Conservation (phyloP, 2,888 invertebrate genomes). For the Stenotaenia linearis region DNA sequence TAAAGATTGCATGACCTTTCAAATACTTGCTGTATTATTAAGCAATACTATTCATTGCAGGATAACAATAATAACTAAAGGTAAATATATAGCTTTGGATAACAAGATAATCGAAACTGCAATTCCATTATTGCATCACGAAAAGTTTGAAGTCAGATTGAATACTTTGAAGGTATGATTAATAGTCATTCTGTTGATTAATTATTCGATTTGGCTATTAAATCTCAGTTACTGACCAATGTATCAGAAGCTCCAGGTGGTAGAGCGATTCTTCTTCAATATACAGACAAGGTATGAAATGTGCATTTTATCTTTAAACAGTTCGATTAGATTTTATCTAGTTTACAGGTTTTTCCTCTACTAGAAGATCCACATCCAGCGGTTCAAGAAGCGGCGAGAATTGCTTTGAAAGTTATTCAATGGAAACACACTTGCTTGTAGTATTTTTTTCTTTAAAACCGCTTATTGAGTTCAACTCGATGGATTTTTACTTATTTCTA, state of each 20-base stretch:
- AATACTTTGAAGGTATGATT: not conserved
- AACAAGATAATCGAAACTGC: not conserved
- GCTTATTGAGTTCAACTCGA: not conserved
- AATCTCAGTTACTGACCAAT: not conserved
- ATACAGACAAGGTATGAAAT: not conserved
- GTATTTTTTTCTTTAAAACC: not conserved
- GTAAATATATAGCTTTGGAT: not conserved
- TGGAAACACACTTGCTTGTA: not conserved
- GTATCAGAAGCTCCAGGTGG: not conserved
- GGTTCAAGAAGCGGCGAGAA: not conserved
- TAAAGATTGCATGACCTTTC: too few relatives aligned
- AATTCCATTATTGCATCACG: not conserved
- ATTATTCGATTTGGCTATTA: not conserved
- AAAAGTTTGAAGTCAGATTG: not conserved
- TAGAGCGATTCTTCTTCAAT: not conserved
- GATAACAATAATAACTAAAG: slow-evolving; percentile 21
- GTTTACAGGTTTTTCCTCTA: not conserved
- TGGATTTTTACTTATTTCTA: not conserved
- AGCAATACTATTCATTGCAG: not conserved
- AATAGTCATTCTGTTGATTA: not conserved
- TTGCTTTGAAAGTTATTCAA: not conserved
- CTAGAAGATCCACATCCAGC: not conserved
- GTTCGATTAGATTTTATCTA: not conserved
- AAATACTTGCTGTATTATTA: too few relatives aligned
- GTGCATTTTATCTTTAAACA: not conserved